A percentile compares a stretch with the other conserved stretches of the same genome.
These are phyloP conservation scores for Natrix natrix DNA, from an alignment of 2,797 vertebrate genomes.

Conservation along the genomic window DNA sequence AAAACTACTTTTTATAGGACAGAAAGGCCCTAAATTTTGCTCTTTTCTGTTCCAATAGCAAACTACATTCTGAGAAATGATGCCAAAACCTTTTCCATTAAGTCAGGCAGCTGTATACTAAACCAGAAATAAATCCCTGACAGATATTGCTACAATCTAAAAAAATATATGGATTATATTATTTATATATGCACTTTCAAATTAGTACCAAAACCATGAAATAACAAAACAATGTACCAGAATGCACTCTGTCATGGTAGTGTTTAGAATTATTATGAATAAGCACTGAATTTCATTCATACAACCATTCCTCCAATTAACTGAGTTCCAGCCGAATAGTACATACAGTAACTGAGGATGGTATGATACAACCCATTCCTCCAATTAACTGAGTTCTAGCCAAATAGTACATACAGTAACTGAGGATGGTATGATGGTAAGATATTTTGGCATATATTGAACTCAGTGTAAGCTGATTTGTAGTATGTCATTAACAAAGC, in stretches of 20 bases:
- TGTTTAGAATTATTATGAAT: neutral
- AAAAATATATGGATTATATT: neutral
- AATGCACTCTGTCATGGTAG: neutral
- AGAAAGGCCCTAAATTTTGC: neutral
- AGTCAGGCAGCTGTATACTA: neutral
- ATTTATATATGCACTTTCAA: neutral
- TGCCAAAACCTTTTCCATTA: neutral
- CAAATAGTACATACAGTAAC: neutral
- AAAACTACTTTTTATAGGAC: neutral
- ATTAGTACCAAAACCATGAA: neutral
- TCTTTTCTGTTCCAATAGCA: neutral
- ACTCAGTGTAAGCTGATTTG: neutral
- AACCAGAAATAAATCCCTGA: neutral
- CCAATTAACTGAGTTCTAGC: neutral
- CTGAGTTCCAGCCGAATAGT: neutral
- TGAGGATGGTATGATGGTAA: neutral
- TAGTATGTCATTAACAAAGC: neutral
- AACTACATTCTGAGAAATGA: neutral
- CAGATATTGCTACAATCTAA: neutral
- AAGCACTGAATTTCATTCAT: neutral
- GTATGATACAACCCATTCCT: neutral
- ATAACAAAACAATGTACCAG: neutral
- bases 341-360: neutral
- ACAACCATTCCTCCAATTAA: neutral
- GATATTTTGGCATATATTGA: neutral